phyloP scores from a whole-genome alignment of 2,888 invertebrate genomes.

The Microctonus brassicae region DNA sequence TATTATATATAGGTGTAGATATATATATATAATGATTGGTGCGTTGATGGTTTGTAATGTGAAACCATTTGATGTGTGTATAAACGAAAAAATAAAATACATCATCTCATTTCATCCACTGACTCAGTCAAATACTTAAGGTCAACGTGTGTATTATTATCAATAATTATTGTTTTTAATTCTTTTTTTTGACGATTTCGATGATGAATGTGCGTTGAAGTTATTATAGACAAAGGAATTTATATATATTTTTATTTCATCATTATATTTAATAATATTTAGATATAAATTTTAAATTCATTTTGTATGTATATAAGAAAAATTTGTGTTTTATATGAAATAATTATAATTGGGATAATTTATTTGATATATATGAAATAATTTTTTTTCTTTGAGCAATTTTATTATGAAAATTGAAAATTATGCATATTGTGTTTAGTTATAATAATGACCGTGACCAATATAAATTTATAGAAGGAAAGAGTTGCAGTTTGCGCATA shows the following conservation, averaged over 20 bases:
- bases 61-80: constrained; percentile 4
- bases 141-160: neutral
- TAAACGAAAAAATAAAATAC: constrained; percentile 1
- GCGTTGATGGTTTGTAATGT: neutral
- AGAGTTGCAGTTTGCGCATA: neutral
- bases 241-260: neutral
- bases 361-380: neutral
- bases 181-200: no score
- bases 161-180: no score
- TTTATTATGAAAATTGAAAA: neutral
- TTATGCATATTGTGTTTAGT: neutral
- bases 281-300: neutral
- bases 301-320: no score
- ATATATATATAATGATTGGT: neutral
- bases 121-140: neutral
- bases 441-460: neutral
- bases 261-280: neutral
- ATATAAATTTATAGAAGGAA: neutral
- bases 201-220: neutral
- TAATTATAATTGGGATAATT: neutral
- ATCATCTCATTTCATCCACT: constrained; percentile 11
- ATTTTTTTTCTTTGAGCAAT: neutral
- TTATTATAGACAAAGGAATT: neutral
- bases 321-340: neutral
- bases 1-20: neutral